phyloP scores from a whole-genome alignment of 2,797 vertebrate species.

The Prunella strophiata region DNA sequence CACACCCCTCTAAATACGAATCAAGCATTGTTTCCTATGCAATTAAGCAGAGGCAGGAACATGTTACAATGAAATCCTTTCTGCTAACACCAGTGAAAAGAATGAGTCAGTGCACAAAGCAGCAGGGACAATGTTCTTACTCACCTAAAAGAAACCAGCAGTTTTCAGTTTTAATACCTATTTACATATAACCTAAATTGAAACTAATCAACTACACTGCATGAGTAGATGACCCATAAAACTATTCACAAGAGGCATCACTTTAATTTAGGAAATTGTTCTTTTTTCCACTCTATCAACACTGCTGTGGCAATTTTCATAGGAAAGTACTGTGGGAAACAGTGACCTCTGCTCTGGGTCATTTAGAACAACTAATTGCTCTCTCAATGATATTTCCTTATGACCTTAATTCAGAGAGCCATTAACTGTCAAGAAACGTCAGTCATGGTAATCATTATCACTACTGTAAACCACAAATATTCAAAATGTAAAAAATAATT shows the following conservation, averaged over 20 bases:
- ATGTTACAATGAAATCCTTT: background rate
- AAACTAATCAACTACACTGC: constrained; percentile 51
- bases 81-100: background rate
- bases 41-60: background rate
- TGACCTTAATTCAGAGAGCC: background rate
- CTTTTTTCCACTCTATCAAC: constrained; percentile 8
- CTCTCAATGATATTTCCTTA: background rate
- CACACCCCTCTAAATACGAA: background rate
- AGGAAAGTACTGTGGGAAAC: background rate
- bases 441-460: background rate
- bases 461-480: background rate
- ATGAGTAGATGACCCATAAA: constrained; percentile 39
- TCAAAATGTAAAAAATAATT: constrained; percentile 1
- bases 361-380: constrained; percentile 12
- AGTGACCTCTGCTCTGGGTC: constrained; percentile 18
- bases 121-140: constrained; percentile 31
- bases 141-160: constrained; percentile 11
- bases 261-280: constrained; percentile 33
- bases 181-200: constrained; percentile 45
- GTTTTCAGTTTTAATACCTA: constrained; percentile 44
- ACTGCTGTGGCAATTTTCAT: background rate
- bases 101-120: constrained; percentile 33
- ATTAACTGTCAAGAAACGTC: background rate
- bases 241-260: constrained; percentile 3
- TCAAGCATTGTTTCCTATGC: background rate